Base-by-base conservation (phyloP, 23 tunicate genomes). In the Styela clava region DNA sequence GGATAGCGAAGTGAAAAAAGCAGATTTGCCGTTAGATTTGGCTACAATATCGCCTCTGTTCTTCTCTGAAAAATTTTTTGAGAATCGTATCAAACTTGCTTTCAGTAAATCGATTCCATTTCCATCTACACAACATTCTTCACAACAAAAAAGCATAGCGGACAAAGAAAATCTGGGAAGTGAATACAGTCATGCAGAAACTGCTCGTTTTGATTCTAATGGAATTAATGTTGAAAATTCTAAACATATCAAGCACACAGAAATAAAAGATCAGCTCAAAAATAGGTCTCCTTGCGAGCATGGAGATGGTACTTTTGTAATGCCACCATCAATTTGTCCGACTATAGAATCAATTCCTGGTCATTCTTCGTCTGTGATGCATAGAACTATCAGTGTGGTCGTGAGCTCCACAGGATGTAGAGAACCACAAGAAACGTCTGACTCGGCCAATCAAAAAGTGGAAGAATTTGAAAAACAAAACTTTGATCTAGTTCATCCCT, bases 1-100 rank as follows among this genome's bases (percentile, higher is more conserved):
- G 84, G 89, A 87, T 35, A 31, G 61, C 32, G 62, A 69, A 19
- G 32, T 86, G 0, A 83, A 79, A 1, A 16, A 16, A 65, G 25
- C 65, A 19, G 84, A 93, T 65, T 61, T 93, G n/a, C 98, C 98
- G 7, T 74, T 93, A 25, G 98, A 93, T 24, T 68, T 93, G 24
- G 81, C 63, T 80, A 85, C 90, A n/a, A 79, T 93, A 1, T 86
- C 86, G 16, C 98, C 98, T 7, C 73, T 93, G 24, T 84, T 87
- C 22, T 51, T 22, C 25, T 29, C 71, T 0, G 91, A 87, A 25
- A 30, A 86, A 63, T 93, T 65, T 64, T 93, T 78, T 51, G 69
- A 82, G 44, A 33, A 80, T 22, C 73, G 88, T 33, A 51, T 76
- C n/a, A 26, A 36, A 26, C 64, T 25, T 52, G 64, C 81, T 12